These are phyloP conservation scores for Corythornis vintsioides DNA, from an alignment of 2,113 vertebrate genomes.

Conservation along the genomic window DNA sequence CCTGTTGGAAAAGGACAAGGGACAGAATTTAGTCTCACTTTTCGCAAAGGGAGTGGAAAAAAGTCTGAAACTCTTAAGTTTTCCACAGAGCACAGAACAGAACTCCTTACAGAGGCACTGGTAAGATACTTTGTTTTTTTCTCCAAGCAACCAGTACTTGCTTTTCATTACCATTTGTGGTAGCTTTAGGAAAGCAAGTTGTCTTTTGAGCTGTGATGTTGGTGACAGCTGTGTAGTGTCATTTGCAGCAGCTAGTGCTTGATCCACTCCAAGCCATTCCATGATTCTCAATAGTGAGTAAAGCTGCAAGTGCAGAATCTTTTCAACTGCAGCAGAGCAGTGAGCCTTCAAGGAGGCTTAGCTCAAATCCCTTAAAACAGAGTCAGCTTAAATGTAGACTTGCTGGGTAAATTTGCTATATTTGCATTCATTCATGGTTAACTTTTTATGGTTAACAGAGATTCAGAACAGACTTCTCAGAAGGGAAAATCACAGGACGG, in stretches of 20 bases:
- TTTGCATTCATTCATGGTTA: conserved; percentile 4
- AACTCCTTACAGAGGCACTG: conserved; percentile 97
- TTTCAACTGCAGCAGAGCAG: not conserved
- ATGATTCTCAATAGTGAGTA: not conserved
- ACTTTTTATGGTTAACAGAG: conserved; percentile 79
- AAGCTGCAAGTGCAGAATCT: not conserved
- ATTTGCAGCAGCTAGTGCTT: not conserved
- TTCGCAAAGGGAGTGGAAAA: conserved; percentile 95
- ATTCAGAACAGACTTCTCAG: conserved; percentile 98
- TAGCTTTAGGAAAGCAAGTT: not conserved
- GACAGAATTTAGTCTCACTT: conserved; percentile 96
- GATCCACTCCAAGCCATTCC: not conserved
- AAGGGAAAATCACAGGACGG: conserved; percentile 98
- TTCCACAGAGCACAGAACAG: conserved; percentile 97
- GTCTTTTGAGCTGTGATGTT: not conserved
- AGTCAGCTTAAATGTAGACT: not conserved
- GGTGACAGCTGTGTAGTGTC: not conserved
- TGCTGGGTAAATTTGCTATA: not conserved
- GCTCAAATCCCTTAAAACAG: not conserved
- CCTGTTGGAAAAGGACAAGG: conserved; percentile 98
- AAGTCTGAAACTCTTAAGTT: conserved; percentile 99
- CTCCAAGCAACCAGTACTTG: not conserved
- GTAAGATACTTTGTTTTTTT: conserved; percentile 72
- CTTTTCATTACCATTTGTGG: not conserved
- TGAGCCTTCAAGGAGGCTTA: not conserved